Base-by-base conservation (phyloP, 2,797 vertebrate genomes). In the Sebastes diaconus region DNA sequence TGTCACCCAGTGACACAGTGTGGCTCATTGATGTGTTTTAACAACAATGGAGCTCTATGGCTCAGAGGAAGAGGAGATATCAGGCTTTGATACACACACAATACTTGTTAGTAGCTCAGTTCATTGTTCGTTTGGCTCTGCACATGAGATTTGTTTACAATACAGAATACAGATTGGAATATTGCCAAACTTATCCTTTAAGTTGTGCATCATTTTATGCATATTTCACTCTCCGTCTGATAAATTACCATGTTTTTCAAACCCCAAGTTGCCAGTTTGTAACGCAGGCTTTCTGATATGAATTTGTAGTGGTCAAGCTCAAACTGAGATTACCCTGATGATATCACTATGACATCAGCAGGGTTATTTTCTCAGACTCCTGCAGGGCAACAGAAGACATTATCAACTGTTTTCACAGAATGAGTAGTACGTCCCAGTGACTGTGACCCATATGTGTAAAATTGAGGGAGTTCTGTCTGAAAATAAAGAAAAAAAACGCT, bases 111-210 rank as follows among this genome's bases (percentile, higher is more conserved):
- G 30, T 63, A 34, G n/a, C 12, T n/a, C 59, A 16, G 30, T 61
- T 61, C 16, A n/a, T 32, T 61, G 59, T 3, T 61, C 4, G 18
- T 61, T 61, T 32, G 59, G 59, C 59, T 61, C 9, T 32, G 59
- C 57, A 46, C 16, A 8, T 46, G 42, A 46, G 0, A 1, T 46
- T 46, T 46, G 16, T 18, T 46, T 0, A 46, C 42, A 46, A 18
- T 8, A 42, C 13, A 42, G 3, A 39, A 16, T 42, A 42, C 0
- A 42, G 1, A 42, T 0, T 42, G 39, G 14, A 42, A 16, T 42
- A 42, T 42, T 42, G 14, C 14, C 39, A 42, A 6, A 42, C 14
- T 46, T 18, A 3, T 18, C 1, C 42, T 46, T 46, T 46, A 18
- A 46, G 42, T 46, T 46, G 42, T 18, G 16, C 16, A 18, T 46